Base-by-base conservation (phyloP, 2,888 invertebrate genomes). In the Oscheius sp. region DNA sequence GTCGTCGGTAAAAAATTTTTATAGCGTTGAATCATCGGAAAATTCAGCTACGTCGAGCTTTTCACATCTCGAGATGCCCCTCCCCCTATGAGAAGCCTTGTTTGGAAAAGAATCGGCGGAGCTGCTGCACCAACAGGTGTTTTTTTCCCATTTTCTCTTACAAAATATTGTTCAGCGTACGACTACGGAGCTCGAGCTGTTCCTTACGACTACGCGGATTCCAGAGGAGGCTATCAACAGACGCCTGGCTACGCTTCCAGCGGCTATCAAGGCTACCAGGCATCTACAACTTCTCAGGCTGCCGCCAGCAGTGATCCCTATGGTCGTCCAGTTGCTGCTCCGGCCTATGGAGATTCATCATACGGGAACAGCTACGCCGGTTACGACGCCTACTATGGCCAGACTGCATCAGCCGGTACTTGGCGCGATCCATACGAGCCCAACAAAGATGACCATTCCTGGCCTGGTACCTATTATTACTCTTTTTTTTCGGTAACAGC, bases 21-120 rank as follows among this genome's bases (percentile, higher is more conserved):
- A 5, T 55, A 58, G 33, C 3, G 2, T 10, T 32, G 2, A 51
- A n/a, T n/a, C 47, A 21, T 33, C 7, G 13, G 9, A 5, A 33
- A 29, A 32, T 83, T 55, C 72, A 84, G 84, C 73, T 84, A 84
- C 91, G 96, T 97, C 88, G 97, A 97, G 90, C 90, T 97, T 79
- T 97, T 96, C 91, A 92, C 94, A 37, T 53, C 76, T 11, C 62
- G 73, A 37, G 82, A 80, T 50, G 75, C 71, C 10, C 83, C 83
- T 2, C 76, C 76, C 7, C 70, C 77, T 5, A 79, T 83, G 76
- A 76, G 79, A 13, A 77, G 78, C 21, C 75, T 82, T 32, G 57
- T 72, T 5, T 83, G 81, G 81, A 76, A 74, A 51, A 76, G 75
- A 32, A 62, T 80, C 7, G 73, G 72, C 29, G 81, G 80, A 37